Evolutionary conservation across 2,888 invertebrate species (phyloP), one percentile per base, ranked within the genome.

Genomic region (Ormyrus labotus): DNA sequence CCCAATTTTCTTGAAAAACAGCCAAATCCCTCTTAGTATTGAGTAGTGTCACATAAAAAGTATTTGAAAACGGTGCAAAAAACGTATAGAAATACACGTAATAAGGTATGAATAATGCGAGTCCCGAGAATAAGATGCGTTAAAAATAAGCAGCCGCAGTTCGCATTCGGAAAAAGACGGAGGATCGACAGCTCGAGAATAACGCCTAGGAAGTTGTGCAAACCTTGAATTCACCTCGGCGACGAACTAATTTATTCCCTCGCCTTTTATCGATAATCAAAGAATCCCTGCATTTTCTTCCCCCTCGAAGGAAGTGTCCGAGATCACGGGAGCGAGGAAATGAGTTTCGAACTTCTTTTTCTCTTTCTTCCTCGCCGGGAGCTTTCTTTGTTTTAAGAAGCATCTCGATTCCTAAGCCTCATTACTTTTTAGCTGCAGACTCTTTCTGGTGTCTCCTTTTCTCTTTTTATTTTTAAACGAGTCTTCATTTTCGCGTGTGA

Each of bases 311-410:
- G 82, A 84, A 82, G 73, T 76, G 84, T 78, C 78, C 72, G 79
- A 83, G 82, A 84, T 83, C 83, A 82, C 76, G 83, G 81, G 80
- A 82, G 83, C 80, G 80, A 70, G 83, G 83, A 84, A 85, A 85
- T 84, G 84, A 84, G 84, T 85, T 85, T 81, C 73, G 64, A 84
- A 85, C 68, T 85, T 83, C 83, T 82, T 81, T 76, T 68, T 70
- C 77, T 61, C 19, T 70, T 82, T 84, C 51, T 13, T 8, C 45
- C 50, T 81, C 50, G 19, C 7, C 19, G 11, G 13, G 8, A 47
- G 6, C 47, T 6, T 51, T 19, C 71, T 48, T 53, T 45, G 11
- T 50, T 58, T 77, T 58, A 72, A 34, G 76, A 75, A 55, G 58
- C 68, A 72, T 65, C 65, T 61, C 51, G 48, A 5, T 19, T 51